Evolutionary conservation across 1,140 invertebrate species (phyloP), one percentile per base, ranked within the genome.

Genomic region (Cydia strobilella): DNA sequence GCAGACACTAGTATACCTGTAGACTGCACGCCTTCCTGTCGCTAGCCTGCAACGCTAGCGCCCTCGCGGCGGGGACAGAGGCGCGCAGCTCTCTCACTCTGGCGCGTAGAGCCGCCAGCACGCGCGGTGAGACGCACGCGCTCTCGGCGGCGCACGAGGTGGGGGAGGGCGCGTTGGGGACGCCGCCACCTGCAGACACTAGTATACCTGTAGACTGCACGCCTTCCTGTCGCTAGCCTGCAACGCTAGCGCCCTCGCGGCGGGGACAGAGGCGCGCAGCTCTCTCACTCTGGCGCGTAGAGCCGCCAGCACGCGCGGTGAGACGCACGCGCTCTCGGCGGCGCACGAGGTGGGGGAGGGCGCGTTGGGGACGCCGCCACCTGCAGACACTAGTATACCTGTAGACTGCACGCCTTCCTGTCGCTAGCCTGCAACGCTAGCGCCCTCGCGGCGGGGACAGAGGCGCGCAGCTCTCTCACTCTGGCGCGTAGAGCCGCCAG

Each of bases 211-310:
- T 63, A 54, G 95, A 93, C 79, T 95, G 95, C 65, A 98, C 96
- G 97, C 95, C 71, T 95, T 94, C 20, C 96, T 95, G 75, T 97
- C 97, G 6, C 95, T 95, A 65, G 96, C 94, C 25, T 96, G 96
- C 82, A 97, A 93, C 75, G 95, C 93, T 74, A 97, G 94, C 9
- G 97, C 97, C 76, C 97, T 91, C 85, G 96, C 96, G 84, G 96
- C 97, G 84, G 95, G 95, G 1, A 96, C 96, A n/a, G 96, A 95
- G 78, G 96, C 95, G 59, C 96, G 94, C 63, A 99, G 92, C 91
- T 98, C 98, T 79, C 97, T 95, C 85, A 97, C 97, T 13, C 98
- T 94, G 83, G 97, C 96, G 9, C 97, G 88, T 97, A 98, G 98
- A 25, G 96, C 95, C n/a, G 94, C 92, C 92, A 97, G 94, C 27